Evolutionary conservation across 1,140 invertebrate species (phyloP), one percentile per base, ranked within the genome.

Genomic region (Lepidotrigona ventralis): DNA sequence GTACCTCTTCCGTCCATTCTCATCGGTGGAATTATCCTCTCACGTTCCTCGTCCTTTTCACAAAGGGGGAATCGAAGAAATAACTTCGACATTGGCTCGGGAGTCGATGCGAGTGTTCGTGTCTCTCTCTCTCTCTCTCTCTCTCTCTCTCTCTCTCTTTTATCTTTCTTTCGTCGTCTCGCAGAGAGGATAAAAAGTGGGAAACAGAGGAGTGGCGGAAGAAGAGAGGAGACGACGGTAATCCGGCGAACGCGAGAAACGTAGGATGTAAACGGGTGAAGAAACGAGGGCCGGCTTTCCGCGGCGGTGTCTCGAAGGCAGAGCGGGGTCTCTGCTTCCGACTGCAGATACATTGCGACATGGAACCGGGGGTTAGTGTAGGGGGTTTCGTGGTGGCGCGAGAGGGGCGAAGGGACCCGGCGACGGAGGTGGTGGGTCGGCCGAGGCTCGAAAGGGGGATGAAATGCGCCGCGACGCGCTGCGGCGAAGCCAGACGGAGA

Each of bases 301-400:
- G 29, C 72, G 78, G 70, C 75, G 85, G 83, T 77, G 81, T 78
- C 81, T 82, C 54, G 81, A 82, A 82, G 73, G 73, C 54, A 82
- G 26, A 84, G 64, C 81, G 76, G 87, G 85, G 58, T 77, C 75
- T 89, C 87, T 54, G 79, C 82, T 91, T 90, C 89, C 88, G 89
- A 93, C 93, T 93, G 93, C 93, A 86, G 92, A 93, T 93, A 90
- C 92, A 94, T 93, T 93, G 93, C 93, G 93, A 94, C 93, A 94
- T 91, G 86, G 88, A 88, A 78, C 73, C 86, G 87, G 88, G 88
- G 88, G 89, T 87, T 88, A 83, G 89, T 87, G 86, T 88, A 88
- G 85, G 87, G 81, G 85, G 51, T 88, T 88, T 85, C 80, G 87
- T 84, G 85, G 88, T 63, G 80, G 87, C 68, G 83, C 79, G 80